Conservation (phyloP, 2,113 vertebrate genomes). For the Phoenicopterus ruber region DNA sequence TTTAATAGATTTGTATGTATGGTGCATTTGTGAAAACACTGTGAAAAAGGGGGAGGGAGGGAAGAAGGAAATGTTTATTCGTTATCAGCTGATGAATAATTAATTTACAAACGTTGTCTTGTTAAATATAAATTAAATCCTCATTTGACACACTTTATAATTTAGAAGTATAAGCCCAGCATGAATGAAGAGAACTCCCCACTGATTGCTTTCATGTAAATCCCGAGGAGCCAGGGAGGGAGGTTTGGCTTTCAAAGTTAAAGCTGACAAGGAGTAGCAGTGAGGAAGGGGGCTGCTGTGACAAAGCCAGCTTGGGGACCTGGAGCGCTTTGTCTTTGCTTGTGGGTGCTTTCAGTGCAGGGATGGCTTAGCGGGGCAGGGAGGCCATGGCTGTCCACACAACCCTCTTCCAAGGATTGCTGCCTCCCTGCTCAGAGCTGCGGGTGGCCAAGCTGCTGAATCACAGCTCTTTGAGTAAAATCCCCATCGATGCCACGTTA, state of each 20-base stretch:
- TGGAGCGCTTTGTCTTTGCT: background rate
- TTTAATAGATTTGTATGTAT: slow-evolving; percentile 13
- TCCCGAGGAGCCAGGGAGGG: background rate
- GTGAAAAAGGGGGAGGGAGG: background rate
- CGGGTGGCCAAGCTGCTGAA: background rate
- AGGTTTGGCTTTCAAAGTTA: background rate
- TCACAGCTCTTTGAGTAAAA: background rate
- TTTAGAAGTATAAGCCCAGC: slow-evolving; percentile 23
- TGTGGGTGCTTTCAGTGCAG: fast-evolving
- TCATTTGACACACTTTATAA: slow-evolving; percentile 57
- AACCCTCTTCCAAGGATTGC: background rate
- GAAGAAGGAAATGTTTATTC: slow-evolving; percentile 1
- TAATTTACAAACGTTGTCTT: slow-evolving; percentile 57
- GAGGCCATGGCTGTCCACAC: background rate
- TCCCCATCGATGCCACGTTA: fast-evolving
- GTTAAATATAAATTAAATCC: slow-evolving; percentile 67
- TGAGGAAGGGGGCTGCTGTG: background rate
- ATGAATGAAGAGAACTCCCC: slow-evolving; percentile 21
- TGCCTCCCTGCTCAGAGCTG: background rate
- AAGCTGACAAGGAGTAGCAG: background rate
- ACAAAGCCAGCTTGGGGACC: background rate
- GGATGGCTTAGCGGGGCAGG: background rate
- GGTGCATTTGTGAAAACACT: slow-evolving; percentile 27
- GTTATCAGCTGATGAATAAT: slow-evolving; percentile 62
- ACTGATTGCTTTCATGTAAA: slow-evolving; percentile 8